Base-by-base conservation (phyloP, 2,797 vertebrate genomes). In the Anguilla megastoma region DNA sequence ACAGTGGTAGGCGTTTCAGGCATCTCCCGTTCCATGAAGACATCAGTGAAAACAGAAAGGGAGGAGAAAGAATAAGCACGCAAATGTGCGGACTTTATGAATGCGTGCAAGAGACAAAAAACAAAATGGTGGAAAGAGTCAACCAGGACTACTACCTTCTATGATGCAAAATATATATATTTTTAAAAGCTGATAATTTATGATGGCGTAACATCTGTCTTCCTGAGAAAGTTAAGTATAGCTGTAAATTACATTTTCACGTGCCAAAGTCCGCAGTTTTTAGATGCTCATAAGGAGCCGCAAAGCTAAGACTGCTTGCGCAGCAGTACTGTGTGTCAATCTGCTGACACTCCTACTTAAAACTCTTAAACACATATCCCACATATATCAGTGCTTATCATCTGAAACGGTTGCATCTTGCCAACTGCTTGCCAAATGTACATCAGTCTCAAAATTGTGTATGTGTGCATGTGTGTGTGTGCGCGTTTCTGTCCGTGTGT, bases 191-290 rank as follows among this genome's bases (percentile, higher is more conserved):
- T 85, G 27, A 58, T 86, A 66, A 88, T 88, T 90, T 88, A 90
- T 85, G 63, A 71, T 63, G 84, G 71, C 2, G 9, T 80, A 87
- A 88, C 84, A 87, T 88, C 89, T 84, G 79, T 88, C 83, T 74
- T 85, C 63, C 86, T 88, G 87, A 84, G 60, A 85, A 90, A 52
- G 30, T 87, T 90, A 83, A 80, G 36, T 30, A 27, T 86, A 83
- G 87, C 69, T 74, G 85, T 85, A 91, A 88, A 90, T 86, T 45
- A 89, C 18, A 66, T 80, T 48, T 86, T 24, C 71, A 30, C 58
- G 85, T 84, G 88, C 89, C 88, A 89, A 90, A 85, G 86, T 85
- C 85, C 66, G 84, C 52, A 56, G 71, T 87, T 91, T 89, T 87
- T 84, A 87, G 79, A 86, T 89, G 85, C 88, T 90, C 83, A n/a